Base-by-base conservation (phyloP, 64 coral and sea anemone species). In the Pachyseris speciosa region DNA sequence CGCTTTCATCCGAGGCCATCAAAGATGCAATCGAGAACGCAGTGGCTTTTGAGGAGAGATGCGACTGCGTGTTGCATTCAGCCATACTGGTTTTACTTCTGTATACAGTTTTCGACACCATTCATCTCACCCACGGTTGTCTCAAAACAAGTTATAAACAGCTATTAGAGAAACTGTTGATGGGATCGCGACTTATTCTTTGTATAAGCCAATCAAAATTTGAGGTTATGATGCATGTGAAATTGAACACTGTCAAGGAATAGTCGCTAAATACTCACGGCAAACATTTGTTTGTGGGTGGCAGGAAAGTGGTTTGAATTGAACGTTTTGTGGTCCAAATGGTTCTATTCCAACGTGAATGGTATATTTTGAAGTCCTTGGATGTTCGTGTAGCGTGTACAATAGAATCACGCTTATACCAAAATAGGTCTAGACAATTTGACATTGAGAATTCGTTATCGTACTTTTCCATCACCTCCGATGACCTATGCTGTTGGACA, bases 1-100 rank as follows among this genome's bases (percentile, higher is more conserved):
- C 87, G 55, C 45, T 64, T 85, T 57, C 88, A 30, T 94, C 87
- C 15, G 65, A 84, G 30, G 97, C 95, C 41, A 99, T 99, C 43
- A 99, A 63, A 8, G 93, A 99, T 30, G 86, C 97, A 27, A 99
- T 99, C 22, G 97, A 99, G 79, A 99, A 99, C 13, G 97, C 97
- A 3, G 93, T 95, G 63, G 97, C 97, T 58, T 93, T 95, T 4
- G 85, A 72, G 8, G 97, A 99, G 72, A 99, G 72, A 38, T 83
- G 49, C 15, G 85, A 63, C 40, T 88, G 86, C 9, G 76, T 52
- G 50, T 20, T 84, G 67, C 26, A 51, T 25, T 69, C 83, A 69
- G 41, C 83, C 83, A 86, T 69, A 17, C 8, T 40, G 47, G 27
- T 34, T 19, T n/a, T 63, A 25, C 16, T 74, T 39, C 45, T 90